Base-by-base conservation (phyloP, 2,888 invertebrate genomes). In the Aelia acuminata region DNA sequence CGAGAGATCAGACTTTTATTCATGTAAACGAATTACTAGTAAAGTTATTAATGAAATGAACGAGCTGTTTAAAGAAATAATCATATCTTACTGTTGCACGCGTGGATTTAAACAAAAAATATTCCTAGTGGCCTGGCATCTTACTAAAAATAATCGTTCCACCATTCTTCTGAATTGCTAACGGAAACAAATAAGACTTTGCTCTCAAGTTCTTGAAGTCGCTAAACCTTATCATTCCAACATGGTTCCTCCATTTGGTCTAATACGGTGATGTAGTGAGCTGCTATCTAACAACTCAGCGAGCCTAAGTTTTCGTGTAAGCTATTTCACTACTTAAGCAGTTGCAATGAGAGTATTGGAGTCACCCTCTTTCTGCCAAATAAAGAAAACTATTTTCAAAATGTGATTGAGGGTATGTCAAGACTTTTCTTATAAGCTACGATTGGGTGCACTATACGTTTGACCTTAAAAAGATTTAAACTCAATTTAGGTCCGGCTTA, bases 211-310 rank as follows among this genome's bases (percentile, higher is more conserved):
- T n/a, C 20, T 53, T 63, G 63, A 5, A 31, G 31, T 63, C 26
- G 1, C 26, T 0, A 57, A 31, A 3, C 26, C 57, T 57, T 26
- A 57, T 57, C 57, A 15, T 15, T 8, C 4, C 15, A 31, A 63
- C 63, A 63, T 5, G 31, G 15, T 15, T 63, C 63, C 63, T 63
- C 63, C 63, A 63, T 63, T 63, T 63, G 31, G 26, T 10, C 63
- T 63, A 31, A 63, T 63, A 31, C 15, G 63, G 63, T 63, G 63
- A 63, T 63, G 26, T 63, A 31, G 63, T 63, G 63, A n/a, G 26
- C 31, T 15, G 4, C 15, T 31, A 31, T 63, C 63, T 63, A 15
- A 31, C 26, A 26, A 63, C 26, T 15, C 63, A 31, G 4, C 1
- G 13, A 31, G 31, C 7, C 53, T 22, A n/a, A 8, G 43, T 10